Conservation (phyloP, 2,888 invertebrate species). For the Ernsta delagoae region DNA sequence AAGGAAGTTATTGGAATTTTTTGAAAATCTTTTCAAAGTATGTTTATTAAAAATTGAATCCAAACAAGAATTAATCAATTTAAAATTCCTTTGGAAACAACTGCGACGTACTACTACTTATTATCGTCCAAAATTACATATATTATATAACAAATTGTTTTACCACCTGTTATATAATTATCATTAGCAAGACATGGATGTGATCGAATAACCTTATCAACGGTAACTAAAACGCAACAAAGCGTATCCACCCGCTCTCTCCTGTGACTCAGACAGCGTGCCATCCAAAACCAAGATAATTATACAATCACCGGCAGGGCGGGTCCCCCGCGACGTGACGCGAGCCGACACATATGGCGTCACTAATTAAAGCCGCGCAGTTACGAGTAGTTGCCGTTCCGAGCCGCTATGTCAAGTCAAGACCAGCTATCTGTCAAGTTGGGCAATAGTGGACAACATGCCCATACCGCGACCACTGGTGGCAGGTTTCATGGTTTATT, state of each 20-base stretch:
- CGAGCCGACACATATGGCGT: slow-evolving; percentile 75
- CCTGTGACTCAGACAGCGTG: background rate
- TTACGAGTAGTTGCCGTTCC: background rate
- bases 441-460: background rate
- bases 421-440: too few relatives aligned
- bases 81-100: too few relatives aligned
- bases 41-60: too few relatives aligned
- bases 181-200: too few relatives aligned
- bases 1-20: too few relatives aligned
- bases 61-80: too few relatives aligned
- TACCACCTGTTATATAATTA: too few relatives aligned
- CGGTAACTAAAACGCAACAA: background rate
- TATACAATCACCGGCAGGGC: slow-evolving; percentile 67
- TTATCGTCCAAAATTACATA: too few relatives aligned
- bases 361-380: slow-evolving; percentile 68
- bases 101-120: too few relatives aligned
- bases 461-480: background rate
- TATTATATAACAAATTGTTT: too few relatives aligned
- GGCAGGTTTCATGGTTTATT: background rate
- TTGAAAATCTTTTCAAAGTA: too few relatives aligned
- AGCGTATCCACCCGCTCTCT: background rate
- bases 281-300: slow-evolving; percentile 59
- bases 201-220: too few relatives aligned
- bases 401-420: background rate
- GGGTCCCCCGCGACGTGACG: slow-evolving; percentile 72